Conservation (phyloP, 1,140 invertebrate species). For the Anadara kagoshimensis region DNA sequence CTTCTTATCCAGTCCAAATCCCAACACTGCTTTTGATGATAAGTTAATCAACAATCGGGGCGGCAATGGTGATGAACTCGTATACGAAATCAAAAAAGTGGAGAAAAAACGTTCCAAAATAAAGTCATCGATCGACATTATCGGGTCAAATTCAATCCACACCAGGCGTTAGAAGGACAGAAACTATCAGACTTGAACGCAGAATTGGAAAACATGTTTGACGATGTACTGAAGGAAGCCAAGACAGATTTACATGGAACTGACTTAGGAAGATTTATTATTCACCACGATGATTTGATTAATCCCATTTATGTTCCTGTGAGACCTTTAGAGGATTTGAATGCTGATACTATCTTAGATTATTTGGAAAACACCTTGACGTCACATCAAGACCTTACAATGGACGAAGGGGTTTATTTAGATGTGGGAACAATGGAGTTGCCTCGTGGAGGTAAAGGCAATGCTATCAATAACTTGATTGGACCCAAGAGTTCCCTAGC, state of each 20-base stretch:
- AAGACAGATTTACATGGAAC: not conserved
- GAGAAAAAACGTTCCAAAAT: no score
- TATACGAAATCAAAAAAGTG: no score
- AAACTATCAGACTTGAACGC: constrained; percentile 5
- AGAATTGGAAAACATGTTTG: constrained; percentile 16
- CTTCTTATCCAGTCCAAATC: no score
- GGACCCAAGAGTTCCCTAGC: constrained; percentile 2
- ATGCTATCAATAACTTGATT: constrained; percentile 3
- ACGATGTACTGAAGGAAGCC: constrained; percentile 10
- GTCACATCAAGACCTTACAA: constrained; percentile 14
- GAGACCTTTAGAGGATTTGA: constrained; percentile 3
- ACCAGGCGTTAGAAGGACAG: not conserved
- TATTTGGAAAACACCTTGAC: constrained; percentile 10
- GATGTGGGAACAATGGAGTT: constrained; percentile 12
- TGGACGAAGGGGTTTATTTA: constrained; percentile 3
- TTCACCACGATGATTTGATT: constrained; percentile 1
- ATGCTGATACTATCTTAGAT: constrained; percentile 7
- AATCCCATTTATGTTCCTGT: constrained; percentile 19
- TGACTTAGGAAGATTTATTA: constrained; percentile 18
- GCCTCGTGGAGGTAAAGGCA: constrained; percentile 4
- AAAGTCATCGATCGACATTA: no score
- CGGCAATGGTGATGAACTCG: no score
- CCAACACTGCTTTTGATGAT: no score
- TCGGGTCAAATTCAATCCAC: no score
- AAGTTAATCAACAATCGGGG: no score